Conservation (phyloP, 2,797 vertebrate genomes). For the Tangara arthus region DNA sequence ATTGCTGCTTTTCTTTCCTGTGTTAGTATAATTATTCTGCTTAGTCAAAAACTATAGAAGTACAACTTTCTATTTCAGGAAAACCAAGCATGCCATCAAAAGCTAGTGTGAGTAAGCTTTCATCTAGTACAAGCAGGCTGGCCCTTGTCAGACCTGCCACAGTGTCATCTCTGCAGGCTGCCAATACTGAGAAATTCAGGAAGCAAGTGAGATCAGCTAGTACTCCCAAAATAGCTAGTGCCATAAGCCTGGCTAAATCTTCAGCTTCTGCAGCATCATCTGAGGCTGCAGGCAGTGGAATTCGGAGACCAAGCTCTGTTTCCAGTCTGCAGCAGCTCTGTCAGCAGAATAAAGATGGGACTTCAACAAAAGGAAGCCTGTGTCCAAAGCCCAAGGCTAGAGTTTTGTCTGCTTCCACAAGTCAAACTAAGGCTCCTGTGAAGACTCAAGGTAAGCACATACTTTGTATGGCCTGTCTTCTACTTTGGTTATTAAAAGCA, state of each 20-base stretch:
- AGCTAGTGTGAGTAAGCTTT: slow-evolving; percentile 30
- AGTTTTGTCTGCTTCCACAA: slow-evolving; percentile 46
- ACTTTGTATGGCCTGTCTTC: background rate
- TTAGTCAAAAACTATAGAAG: background rate
- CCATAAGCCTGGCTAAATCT: background rate
- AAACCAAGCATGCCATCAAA: slow-evolving; percentile 53
- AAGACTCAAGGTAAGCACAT: slow-evolving; percentile 64
- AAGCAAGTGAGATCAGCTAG: slow-evolving; percentile 24
- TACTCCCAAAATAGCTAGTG: slow-evolving; percentile 8
- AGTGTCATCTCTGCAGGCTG: slow-evolving; percentile 56
- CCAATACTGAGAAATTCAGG: slow-evolving; percentile 19
- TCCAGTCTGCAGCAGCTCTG: slow-evolving; percentile 27
- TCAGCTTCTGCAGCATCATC: background rate
- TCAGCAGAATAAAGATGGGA: slow-evolving; percentile 33
- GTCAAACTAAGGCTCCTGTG: slow-evolving; percentile 34
- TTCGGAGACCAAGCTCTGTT: slow-evolving; percentile 42
- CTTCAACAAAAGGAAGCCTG: slow-evolving; percentile 25
- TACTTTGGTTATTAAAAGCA: background rate
- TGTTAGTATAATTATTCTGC: background rate
- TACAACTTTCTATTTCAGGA: slow-evolving; percentile 55
- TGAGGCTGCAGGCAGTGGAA: slow-evolving; percentile 55
- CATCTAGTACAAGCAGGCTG: slow-evolving; percentile 29
- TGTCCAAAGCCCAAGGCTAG: slow-evolving; percentile 66
- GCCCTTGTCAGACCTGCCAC: slow-evolving; percentile 23
- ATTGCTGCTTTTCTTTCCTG: background rate